A percentile compares a stretch with the other conserved stretches of the same genome.
Conservation (phyloP, 2,113 vertebrate genomes). For the Platysternon megacephalum region DNA sequence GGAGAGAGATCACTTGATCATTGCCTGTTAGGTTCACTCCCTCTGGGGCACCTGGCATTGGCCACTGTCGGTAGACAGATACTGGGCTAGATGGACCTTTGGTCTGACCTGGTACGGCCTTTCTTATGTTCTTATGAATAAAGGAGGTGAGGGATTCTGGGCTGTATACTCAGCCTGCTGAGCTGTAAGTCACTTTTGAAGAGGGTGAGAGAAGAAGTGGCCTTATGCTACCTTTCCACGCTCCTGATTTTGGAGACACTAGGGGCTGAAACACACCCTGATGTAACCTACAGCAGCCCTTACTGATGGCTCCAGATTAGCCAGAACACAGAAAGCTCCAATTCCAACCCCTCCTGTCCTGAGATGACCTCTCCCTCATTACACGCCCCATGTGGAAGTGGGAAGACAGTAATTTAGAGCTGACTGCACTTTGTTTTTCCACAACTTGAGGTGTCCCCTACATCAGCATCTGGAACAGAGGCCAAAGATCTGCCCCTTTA, state of each 20-base stretch:
- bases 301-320: background rate
- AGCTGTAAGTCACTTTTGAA: background rate
- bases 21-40: no score
- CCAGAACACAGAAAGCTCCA: background rate
- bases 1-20: no score
- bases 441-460: background rate
- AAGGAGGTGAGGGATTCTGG: background rate
- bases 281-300: background rate
- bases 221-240: background rate
- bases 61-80: no score
- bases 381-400: background rate
- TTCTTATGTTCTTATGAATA: no score
- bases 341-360: background rate
- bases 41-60: no score
- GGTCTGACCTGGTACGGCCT: no score
- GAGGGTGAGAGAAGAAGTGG: background rate
- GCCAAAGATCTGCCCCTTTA: background rate
- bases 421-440: background rate
- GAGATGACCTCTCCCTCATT: background rate
- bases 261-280: background rate
- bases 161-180: background rate
- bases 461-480: background rate
- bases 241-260: background rate
- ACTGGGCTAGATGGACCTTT: no score
- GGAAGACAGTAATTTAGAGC: background rate